Evolutionary conservation across 2,888 invertebrate species (phyloP).

Genomic region (Drosophila affinis): DNA sequence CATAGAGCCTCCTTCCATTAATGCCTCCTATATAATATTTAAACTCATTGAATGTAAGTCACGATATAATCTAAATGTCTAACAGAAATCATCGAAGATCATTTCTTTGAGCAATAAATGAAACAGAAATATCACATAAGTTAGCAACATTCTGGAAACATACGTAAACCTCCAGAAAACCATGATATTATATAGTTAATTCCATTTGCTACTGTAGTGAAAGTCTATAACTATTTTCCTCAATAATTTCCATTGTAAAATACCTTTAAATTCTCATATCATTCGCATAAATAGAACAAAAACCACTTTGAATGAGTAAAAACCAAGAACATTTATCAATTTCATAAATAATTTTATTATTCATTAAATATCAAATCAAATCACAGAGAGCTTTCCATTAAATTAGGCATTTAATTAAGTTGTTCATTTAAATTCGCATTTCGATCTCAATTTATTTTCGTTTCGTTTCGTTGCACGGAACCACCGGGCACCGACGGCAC

Average conservation of each 20-base stretch:
- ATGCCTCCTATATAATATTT: not conserved
- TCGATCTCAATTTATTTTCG: not conserved
- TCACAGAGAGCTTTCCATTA: not conserved
- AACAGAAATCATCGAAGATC: not conserved
- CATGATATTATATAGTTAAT: not conserved
- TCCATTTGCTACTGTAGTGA: not conserved
- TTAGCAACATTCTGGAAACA: not conserved
- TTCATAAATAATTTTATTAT: not conserved
- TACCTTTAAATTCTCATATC: not conserved
- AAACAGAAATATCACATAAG: not conserved
- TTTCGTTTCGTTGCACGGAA: not conserved
- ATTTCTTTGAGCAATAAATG: no score
- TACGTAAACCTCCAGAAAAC: not conserved
- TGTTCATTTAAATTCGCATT: conserved; percentile 1
- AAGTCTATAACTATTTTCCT: not conserved
- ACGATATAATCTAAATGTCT: no score
- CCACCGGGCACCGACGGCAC: no score
- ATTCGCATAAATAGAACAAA: no score
- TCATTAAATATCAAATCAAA: not conserved
- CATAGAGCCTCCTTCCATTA: no score
- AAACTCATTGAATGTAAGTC: not conserved
- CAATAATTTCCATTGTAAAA: not conserved
- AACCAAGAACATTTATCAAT: not conserved
- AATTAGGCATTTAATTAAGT: not conserved
- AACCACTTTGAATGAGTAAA: not conserved